A percentile compares a stretch with the other conserved stretches of the same genome.
Conservation (phyloP, 2,888 invertebrate genomes). For the Therioaphis trifolii region DNA sequence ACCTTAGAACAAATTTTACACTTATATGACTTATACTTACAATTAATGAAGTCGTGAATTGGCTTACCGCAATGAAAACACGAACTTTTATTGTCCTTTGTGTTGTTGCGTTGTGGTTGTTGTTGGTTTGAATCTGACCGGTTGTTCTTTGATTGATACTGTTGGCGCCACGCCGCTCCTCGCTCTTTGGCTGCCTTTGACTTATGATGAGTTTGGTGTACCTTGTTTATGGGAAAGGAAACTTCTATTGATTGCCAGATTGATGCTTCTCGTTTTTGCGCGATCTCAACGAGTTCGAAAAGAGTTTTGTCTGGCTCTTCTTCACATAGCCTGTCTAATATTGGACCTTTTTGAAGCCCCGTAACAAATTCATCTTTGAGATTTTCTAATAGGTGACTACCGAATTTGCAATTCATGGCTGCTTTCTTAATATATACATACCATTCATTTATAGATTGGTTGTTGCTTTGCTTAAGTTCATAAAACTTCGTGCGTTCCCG, state of each 20-base stretch:
- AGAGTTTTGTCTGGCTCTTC: neutral
- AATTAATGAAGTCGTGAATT: neutral
- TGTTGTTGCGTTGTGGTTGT: neutral
- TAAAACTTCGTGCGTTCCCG: constrained; percentile 4
- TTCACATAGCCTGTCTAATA: neutral
- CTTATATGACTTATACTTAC: neutral
- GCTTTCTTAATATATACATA: neutral
- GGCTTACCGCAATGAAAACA: constrained; percentile 11
- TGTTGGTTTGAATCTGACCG: neutral
- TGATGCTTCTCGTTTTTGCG: neutral
- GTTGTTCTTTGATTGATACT: neutral
- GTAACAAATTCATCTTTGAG: constrained; percentile 24
- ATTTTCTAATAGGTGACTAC: neutral
- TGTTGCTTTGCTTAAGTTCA: neutral
- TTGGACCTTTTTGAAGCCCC: neutral
- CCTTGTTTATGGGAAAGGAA: neutral
- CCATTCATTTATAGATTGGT: neutral
- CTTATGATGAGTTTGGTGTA: neutral
- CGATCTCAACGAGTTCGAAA: neutral
- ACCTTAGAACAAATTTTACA: constrained; percentile 29
- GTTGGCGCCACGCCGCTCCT: too few relatives aligned
- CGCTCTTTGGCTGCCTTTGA: neutral
- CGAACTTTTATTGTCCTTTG: neutral
- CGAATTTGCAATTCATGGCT: neutral
- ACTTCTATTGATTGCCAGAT: neutral